phyloP scores from a whole-genome alignment of 1,140 invertebrate species.

The Himalopsyche phryganea region DNA sequence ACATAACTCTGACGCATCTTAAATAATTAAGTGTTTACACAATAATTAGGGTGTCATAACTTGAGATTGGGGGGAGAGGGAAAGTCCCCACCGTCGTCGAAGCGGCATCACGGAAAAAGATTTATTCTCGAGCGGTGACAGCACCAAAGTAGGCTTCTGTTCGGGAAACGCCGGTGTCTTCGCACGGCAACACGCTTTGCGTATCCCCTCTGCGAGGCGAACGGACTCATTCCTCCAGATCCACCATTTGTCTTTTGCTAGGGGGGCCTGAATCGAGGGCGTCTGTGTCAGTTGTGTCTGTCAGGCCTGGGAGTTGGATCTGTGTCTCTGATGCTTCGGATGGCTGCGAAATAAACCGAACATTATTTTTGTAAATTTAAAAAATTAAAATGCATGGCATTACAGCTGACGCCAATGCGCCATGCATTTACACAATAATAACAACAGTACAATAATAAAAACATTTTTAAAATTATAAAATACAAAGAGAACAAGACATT shows the following conservation, averaged over 20 bases:
- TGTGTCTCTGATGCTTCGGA: slow-evolving; percentile 74
- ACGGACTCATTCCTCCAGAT: slow-evolving; percentile 26
- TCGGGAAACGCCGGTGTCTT: not conserved
- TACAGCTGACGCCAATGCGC: no score
- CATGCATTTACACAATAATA: no score
- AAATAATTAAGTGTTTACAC: no score
- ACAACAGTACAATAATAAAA: no score
- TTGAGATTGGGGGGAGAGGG: not conserved
- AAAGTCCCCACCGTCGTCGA: no score
- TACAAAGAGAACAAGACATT: no score
- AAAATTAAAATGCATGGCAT: no score
- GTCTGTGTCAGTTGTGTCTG: slow-evolving; percentile 52
- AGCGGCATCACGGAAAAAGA: not conserved
- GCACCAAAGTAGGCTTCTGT: not conserved
- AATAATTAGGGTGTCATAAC: no score
- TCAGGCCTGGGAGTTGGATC: slow-evolving; percentile 68
- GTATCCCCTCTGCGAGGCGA: not conserved
- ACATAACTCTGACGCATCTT: no score
- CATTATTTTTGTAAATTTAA: no score
- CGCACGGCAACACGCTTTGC: slow-evolving; percentile 2
- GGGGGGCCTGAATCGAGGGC: slow-evolving; percentile 50
- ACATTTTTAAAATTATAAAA: no score
- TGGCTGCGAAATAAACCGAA: slow-evolving; percentile 51
- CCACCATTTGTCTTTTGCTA: slow-evolving; percentile 42
- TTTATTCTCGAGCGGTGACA: not conserved